A percentile compares a stretch with the other conserved stretches of the same genome.
These are phyloP conservation scores for Polietes domitor DNA, from an alignment of 2,888 invertebrate species.

Conservation along the genomic window DNA sequence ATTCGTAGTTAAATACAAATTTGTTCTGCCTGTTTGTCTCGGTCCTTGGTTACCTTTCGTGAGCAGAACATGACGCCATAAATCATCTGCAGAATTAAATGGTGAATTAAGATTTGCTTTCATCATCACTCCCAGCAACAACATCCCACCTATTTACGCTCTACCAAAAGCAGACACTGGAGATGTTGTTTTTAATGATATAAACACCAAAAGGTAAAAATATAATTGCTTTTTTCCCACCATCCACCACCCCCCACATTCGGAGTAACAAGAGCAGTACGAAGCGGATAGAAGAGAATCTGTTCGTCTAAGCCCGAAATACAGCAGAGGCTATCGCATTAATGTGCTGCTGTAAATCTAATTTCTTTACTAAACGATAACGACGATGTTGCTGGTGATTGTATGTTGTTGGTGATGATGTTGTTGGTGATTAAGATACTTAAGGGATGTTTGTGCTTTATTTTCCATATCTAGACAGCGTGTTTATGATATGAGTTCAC, in stretches of 20 bases:
- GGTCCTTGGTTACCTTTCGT: background rate
- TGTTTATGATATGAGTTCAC: background rate
- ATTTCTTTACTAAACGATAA: background rate
- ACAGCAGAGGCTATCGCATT: background rate
- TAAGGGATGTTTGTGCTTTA: constrained; percentile 12
- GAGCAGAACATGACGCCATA: background rate
- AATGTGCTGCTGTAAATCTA: constrained; percentile 3
- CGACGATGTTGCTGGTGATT: background rate
- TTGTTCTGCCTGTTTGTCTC: background rate
- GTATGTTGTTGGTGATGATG: constrained; percentile 8
- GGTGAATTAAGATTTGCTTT: constrained; percentile 8
- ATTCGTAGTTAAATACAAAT: background rate
- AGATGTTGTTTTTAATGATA: constrained; percentile 50
- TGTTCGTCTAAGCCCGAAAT: background rate
- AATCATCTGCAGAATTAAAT: constrained; percentile 12
- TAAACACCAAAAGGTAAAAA: constrained; percentile 46
- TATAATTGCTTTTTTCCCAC: constrained; percentile 41
- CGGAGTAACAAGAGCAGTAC: background rate
- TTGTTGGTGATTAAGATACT: constrained; percentile 22
- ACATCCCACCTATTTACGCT: background rate
- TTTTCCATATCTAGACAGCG: background rate
- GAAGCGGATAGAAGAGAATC: background rate
- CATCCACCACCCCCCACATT: background rate
- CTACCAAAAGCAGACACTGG: constrained; percentile 21
- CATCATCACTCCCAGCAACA: constrained; percentile 2